Base-by-base conservation (phyloP, 2,113 vertebrate species). In the Xenopus tropicalis region DNA sequence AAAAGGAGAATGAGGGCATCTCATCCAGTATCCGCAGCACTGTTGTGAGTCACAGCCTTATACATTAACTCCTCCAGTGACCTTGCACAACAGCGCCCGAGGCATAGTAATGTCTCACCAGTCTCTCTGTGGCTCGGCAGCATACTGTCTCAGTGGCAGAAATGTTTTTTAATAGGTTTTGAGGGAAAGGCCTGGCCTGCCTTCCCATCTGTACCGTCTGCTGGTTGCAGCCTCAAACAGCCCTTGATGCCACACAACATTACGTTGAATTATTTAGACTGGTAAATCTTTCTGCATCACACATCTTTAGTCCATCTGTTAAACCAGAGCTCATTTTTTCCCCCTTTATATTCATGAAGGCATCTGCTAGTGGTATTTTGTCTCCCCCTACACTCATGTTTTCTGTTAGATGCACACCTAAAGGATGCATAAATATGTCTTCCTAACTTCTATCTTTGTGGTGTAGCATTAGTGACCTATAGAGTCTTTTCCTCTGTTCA, bases 261-360 rank as follows among this genome's bases (percentile, higher is more conserved):
- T 88, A 85, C 87, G 84, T 84, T 89, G 89, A 91, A 90, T 91
- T 89, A 89, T 90, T 87, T 90, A 88, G 89, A 86, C 81, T 86
- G 88, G 87, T 90, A 89, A 90, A 89, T 91, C 88, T 91, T 88
- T 83, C 88, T 86, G 88, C 89, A 84, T 87, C 85, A 87, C 91
- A 88, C 89, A 90, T 90, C 88, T 91, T 91, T 86, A 85, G 87
- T 89, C 90, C 91, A 92, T 90, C 90, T 92, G 90, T 91, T 90
- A 88, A 86, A 85, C 80, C 17, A 86, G 85, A 85, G 87, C 84
- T 83, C 83, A 86, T 85, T 87, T 87, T 88, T 83, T 85, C 14
- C 52, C 52, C 89, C 88, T 91, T 87, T 89, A 85, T 87, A 85
- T 87, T 87, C 85, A 78, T 79, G 86, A 87, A 81, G 85, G 88